phyloP scores from a whole-genome alignment of 2,888 invertebrate species.

The Marasmarcha lunaedactyla region DNA sequence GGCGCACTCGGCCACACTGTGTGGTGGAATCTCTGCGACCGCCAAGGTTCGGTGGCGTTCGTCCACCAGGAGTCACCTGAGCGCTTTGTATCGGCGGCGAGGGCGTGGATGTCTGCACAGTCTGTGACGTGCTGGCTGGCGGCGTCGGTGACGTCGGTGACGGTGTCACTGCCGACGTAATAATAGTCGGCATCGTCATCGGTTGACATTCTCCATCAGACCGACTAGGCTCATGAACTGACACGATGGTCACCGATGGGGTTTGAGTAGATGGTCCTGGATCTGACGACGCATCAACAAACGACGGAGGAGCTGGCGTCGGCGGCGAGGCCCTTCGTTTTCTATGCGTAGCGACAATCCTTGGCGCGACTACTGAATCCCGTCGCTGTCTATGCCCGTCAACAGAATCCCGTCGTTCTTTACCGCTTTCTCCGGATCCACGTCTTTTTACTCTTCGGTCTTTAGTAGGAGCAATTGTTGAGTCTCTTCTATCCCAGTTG shows the following conservation, averaged over 20 bases:
- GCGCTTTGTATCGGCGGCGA: slow-evolving; percentile 27
- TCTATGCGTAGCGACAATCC: slow-evolving; percentile 73
- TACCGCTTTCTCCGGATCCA: slow-evolving; percentile 73
- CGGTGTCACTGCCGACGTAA: slow-evolving; percentile 86
- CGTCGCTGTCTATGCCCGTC: slow-evolving; percentile 75
- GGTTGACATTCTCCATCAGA: slow-evolving; percentile 73
- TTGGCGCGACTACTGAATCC: slow-evolving; percentile 74
- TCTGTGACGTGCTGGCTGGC: slow-evolving; percentile 33
- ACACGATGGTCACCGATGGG: slow-evolving; percentile 58
- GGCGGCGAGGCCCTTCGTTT: slow-evolving; percentile 63
- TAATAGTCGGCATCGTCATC: slow-evolving; percentile 78
- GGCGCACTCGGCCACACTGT: slow-evolving; percentile 78
- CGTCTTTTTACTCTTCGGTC: slow-evolving; percentile 64
- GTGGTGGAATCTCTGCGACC: slow-evolving; percentile 86
- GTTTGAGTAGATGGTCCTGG: slow-evolving; percentile 68
- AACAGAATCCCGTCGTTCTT: slow-evolving; percentile 75
- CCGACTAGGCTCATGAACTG: slow-evolving; percentile 59
- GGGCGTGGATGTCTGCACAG: slow-evolving; percentile 18
- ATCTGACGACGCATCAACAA: slow-evolving; percentile 74
- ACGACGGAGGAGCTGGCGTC: slow-evolving; percentile 54
- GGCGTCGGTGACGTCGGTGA: slow-evolving; percentile 82
- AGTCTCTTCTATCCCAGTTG: slow-evolving; percentile 77
- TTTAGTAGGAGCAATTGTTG: slow-evolving; percentile 57
- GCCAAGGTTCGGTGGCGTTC: slow-evolving; percentile 58
- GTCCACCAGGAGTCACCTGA: slow-evolving; percentile 42